Conservation (phyloP, 2,113 vertebrate genomes). For the Rhagologus leucostigma region DNA sequence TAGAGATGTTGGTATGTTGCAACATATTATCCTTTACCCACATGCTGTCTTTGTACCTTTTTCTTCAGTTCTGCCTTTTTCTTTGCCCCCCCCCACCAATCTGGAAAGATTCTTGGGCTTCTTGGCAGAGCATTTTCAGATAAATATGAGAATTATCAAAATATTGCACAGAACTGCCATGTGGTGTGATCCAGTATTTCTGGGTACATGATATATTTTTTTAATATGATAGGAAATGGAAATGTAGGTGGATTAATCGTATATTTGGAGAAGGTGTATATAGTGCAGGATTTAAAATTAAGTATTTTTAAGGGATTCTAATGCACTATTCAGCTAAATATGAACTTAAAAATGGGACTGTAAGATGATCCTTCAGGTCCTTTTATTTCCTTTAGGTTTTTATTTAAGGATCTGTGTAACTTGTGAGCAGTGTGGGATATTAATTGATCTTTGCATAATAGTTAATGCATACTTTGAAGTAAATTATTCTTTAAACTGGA, state of each 20-base stretch:
- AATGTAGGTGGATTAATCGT: neutral
- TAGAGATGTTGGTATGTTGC: neutral
- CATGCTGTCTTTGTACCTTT: neutral
- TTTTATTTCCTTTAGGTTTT: neutral
- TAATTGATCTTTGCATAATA: neutral
- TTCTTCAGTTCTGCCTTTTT: neutral
- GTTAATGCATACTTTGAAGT: neutral
- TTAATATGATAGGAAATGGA: neutral
- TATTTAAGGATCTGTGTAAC: neutral
- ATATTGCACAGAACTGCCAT: neutral
- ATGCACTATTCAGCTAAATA: neutral
- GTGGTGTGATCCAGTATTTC: neutral
- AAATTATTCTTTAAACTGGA: neutral
- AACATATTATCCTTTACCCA: neutral
- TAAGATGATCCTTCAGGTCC: neutral
- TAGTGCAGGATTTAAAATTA: neutral
- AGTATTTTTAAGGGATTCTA: neutral
- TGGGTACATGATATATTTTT: neutral
- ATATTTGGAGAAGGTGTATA: neutral
- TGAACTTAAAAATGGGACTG: neutral
- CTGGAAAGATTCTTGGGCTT: neutral
- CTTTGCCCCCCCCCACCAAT: rapidly evolving
- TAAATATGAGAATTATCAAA: neutral
- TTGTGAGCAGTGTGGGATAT: neutral
- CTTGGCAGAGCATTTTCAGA: neutral